Conservation (phyloP, 1,140 invertebrate genomes). For the Araneus ventricosus region DNA sequence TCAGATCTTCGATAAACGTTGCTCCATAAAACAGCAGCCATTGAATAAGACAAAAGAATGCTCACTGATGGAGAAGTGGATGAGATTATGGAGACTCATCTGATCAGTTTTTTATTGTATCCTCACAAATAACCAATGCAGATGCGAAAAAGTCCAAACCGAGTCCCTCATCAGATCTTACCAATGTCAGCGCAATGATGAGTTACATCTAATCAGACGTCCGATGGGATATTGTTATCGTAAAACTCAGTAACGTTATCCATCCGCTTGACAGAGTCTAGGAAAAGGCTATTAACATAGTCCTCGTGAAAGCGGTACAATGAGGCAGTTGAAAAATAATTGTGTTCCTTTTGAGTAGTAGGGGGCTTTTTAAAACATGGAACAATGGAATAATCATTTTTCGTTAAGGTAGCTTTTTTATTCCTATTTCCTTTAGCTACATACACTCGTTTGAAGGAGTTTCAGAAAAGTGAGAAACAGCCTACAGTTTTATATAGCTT, state of each 20-base stretch:
- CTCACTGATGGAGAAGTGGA: slow-evolving; percentile 34
- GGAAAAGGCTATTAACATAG: slow-evolving; percentile 41
- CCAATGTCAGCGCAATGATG: slow-evolving; percentile 54
- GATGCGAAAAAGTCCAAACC: slow-evolving; percentile 32
- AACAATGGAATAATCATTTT: slow-evolving; percentile 50
- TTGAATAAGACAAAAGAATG: slow-evolving; percentile 12
- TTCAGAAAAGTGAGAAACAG: neutral
- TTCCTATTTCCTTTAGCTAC: slow-evolving; percentile 17
- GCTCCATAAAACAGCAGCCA: neutral
- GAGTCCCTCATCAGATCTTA: slow-evolving; percentile 39
- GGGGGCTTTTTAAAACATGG: slow-evolving; percentile 33
- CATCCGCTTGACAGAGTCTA: slow-evolving; percentile 29
- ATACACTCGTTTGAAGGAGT: neutral
- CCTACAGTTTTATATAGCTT: neutral
- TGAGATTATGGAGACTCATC: slow-evolving; percentile 47
- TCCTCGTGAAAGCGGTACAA: slow-evolving; percentile 37
- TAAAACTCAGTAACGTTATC: slow-evolving; percentile 41
- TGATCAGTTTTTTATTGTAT: neutral
- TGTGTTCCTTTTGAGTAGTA: slow-evolving; percentile 11
- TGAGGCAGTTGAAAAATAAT: slow-evolving; percentile 26
- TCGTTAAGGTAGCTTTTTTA: slow-evolving; percentile 52
- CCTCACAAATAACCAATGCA: slow-evolving; percentile 34
- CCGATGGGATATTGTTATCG: slow-evolving; percentile 56
- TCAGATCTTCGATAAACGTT: slow-evolving; percentile 5
- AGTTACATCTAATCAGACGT: slow-evolving; percentile 60